Evolutionary conservation across 2,888 invertebrate genomes (phyloP).

Genomic region (Galeopsomyia nigrocyanea): DNA sequence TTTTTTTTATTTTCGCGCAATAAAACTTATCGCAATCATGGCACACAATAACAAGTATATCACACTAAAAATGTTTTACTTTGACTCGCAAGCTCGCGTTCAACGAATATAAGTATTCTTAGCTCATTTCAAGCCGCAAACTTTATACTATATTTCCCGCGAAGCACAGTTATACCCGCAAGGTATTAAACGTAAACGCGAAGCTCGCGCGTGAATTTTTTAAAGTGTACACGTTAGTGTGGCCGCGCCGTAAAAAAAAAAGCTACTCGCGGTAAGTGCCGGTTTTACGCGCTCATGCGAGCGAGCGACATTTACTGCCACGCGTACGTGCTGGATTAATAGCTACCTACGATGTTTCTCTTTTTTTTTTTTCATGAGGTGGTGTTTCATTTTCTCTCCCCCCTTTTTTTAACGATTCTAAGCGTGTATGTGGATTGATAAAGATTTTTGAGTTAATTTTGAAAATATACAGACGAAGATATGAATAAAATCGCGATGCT

Average conservation of each 20-base stretch:
- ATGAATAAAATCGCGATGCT: too few relatives aligned
- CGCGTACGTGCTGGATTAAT: too few relatives aligned
- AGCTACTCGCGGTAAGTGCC: constrained; percentile 26
- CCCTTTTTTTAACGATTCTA: constrained; percentile 2
- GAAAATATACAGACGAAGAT: too few relatives aligned
- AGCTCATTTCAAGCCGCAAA: not conserved
- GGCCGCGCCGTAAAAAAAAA: constrained; percentile 21
- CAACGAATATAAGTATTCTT: too few relatives aligned
- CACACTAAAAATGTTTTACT: too few relatives aligned
- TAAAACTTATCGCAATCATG: too few relatives aligned
- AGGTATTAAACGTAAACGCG: constrained; percentile 26
- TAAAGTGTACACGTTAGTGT: constrained; percentile 14
- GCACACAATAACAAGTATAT: too few relatives aligned
- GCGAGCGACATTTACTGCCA: too few relatives aligned
- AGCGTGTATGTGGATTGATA: constrained; percentile 9
- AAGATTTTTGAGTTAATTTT: not conserved
- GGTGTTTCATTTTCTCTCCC: not conserved
- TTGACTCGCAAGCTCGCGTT: too few relatives aligned
- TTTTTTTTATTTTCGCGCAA: too few relatives aligned
- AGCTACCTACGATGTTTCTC: too few relatives aligned
- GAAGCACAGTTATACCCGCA: not conserved
- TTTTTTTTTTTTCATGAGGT: too few relatives aligned
- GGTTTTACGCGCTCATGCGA: constrained; percentile 26
- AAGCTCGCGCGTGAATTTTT: constrained; percentile 17
- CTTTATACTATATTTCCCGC: not conserved